phyloP scores from a whole-genome alignment of 2,888 invertebrate species.

The Oxystoma pomonae region DNA sequence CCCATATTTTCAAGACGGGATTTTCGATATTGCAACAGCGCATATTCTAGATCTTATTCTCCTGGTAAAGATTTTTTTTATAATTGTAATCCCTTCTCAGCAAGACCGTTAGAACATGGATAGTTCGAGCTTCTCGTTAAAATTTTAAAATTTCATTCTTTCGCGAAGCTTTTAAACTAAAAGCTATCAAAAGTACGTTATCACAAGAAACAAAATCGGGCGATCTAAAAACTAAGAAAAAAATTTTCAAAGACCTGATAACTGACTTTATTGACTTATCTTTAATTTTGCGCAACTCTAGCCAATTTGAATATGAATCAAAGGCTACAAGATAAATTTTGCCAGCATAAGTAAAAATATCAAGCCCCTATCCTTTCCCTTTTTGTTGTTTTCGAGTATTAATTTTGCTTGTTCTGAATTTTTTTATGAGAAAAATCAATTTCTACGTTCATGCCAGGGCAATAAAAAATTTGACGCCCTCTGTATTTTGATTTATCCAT shows the following conservation, averaged over 20 bases:
- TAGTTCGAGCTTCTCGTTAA: constrained; percentile 1
- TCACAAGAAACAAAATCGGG: background rate
- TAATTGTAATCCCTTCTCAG: background rate
- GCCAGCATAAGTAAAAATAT: constrained; percentile 12
- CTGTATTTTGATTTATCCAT: constrained; percentile 15
- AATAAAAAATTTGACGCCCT: constrained; percentile 19
- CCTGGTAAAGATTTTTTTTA: background rate
- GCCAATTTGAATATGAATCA: constrained; percentile 20
- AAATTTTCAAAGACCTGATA: constrained; percentile 5
- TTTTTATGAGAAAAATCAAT: background rate
- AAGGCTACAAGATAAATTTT: constrained; percentile 17
- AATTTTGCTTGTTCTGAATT: constrained; percentile 14
- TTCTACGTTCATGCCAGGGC: constrained; percentile 16
- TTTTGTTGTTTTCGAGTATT: constrained; percentile 9
- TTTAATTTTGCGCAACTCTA: constrained; percentile 13
- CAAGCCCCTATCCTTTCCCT: constrained; percentile 14
- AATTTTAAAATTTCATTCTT: constrained; percentile 3
- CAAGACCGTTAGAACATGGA: background rate
- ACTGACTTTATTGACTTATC: constrained; percentile 14
- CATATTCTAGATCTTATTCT: background rate
- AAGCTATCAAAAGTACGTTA: background rate
- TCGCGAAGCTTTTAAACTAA: background rate
- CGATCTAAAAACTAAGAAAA: constrained; percentile 10
- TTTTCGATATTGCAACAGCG: background rate
- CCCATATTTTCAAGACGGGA: background rate